Conservation (phyloP, 2,113 vertebrate species). For the Paralichthys olivaceus region DNA sequence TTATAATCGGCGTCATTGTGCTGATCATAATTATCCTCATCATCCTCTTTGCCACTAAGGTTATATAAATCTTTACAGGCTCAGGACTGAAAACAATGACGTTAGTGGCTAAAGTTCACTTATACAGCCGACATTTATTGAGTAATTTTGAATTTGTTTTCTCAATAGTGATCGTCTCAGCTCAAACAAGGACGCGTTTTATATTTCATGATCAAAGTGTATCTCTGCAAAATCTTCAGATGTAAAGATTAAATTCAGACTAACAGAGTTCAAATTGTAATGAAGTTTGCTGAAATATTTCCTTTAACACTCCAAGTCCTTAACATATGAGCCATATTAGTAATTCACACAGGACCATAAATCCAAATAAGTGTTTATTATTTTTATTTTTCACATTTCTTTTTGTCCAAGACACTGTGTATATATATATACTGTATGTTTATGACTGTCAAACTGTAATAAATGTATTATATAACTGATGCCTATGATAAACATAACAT, state of each 20-base stretch:
- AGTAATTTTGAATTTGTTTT: background rate
- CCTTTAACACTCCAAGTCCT: conserved; percentile 70
- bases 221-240: conserved; percentile 1
- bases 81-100: conserved; percentile 22
- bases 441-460: conserved; percentile 63
- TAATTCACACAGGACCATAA: conserved; percentile 39
- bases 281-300: conserved; percentile 21
- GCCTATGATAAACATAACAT: conserved; percentile 35
- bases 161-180: background rate
- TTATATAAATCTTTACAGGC: conserved; percentile 67
- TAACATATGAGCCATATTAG: background rate
- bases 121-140: background rate
- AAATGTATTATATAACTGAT: conserved; percentile 56
- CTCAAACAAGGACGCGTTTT: background rate
- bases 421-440: conserved; percentile 38
- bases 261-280: conserved; percentile 8
- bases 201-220: conserved; percentile 9
- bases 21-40: conserved; percentile 83
- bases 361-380: conserved; percentile 40
- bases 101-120: background rate
- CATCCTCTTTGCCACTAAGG: conserved; percentile 81
- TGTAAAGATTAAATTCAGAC: background rate
- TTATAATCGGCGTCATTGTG: conserved; percentile 80
- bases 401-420: conserved; percentile 61
- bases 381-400: conserved; percentile 62